phyloP scores from a whole-genome alignment of 1,140 invertebrate species.

The Dendroctonus valens region DNA sequence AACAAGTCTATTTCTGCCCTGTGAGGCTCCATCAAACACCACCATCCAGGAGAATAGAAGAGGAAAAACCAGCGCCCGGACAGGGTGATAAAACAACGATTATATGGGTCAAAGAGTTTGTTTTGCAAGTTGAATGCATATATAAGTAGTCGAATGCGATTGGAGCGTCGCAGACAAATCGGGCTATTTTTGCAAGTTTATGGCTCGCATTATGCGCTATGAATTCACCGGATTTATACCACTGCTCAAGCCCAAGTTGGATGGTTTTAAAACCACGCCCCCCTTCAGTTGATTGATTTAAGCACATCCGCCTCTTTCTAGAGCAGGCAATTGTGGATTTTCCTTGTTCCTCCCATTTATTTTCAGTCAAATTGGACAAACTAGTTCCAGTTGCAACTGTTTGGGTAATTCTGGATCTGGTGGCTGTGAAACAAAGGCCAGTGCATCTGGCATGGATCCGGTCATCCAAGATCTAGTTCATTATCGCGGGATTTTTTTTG shows the following conservation, averaged over 20 bases:
- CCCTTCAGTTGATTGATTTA: too few species aligned
- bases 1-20: not conserved
- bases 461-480: slow-evolving; percentile 20
- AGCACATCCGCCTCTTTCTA: too few species aligned
- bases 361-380: too few species aligned
- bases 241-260: too few species aligned
- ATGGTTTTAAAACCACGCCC: too few species aligned
- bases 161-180: slow-evolving; percentile 28
- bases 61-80: slow-evolving; percentile 4
- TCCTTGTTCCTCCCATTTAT: too few species aligned
- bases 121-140: slow-evolving; percentile 32
- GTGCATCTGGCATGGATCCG: slow-evolving; percentile 11
- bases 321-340: too few species aligned
- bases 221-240: too few species aligned
- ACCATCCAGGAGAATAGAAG: not conserved
- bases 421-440: not conserved
- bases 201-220: not conserved
- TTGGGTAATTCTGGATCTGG: too few species aligned
- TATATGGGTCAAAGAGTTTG: slow-evolving; percentile 33
- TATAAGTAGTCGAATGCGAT: slow-evolving; percentile 26
- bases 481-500: slow-evolving; percentile 23
- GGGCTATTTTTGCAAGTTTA: slow-evolving; percentile 24
- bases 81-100: slow-evolving; percentile 29
- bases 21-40: not conserved
- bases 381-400: too few species aligned